Conservation (phyloP, 2,888 invertebrate genomes). For the Caenorhabditis sp. region DNA sequence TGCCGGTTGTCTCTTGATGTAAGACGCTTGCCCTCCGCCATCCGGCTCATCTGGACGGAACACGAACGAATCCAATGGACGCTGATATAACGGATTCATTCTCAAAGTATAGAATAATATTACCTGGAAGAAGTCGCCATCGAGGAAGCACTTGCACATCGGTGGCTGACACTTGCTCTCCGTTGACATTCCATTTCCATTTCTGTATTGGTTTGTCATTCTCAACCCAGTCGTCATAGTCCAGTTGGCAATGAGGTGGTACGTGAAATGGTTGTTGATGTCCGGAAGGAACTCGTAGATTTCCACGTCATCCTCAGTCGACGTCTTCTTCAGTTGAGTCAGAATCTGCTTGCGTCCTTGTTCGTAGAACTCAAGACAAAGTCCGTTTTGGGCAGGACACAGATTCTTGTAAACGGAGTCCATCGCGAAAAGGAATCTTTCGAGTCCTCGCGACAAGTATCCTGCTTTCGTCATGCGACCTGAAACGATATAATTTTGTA, state of each 20-base stretch:
- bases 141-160: constrained; percentile 77
- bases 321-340: constrained; percentile 67
- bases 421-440: constrained; percentile 73
- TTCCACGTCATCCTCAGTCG: constrained; percentile 73
- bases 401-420: constrained; percentile 73
- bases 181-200: constrained; percentile 45
- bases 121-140: constrained; percentile 72
- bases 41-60: constrained; percentile 51
- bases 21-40: constrained; percentile 53
- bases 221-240: constrained; percentile 68
- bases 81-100: constrained; percentile 57
- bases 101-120: too few species aligned
- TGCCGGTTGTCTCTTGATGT: constrained; percentile 71
- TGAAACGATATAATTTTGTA: constrained; percentile 8
- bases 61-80: constrained; percentile 66
- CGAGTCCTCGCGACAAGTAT: constrained; percentile 73
- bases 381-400: constrained; percentile 69
- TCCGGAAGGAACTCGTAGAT: constrained; percentile 73
- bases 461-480: constrained; percentile 76
- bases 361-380: constrained; percentile 77
- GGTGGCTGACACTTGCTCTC: constrained; percentile 72
- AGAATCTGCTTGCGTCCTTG: constrained; percentile 71
- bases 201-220: constrained; percentile 65
- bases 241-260: constrained; percentile 79
- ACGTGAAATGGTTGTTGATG: constrained; percentile 65